phyloP scores from a whole-genome alignment of 2,113 vertebrate genomes.

The Tyrannus savana region DNA sequence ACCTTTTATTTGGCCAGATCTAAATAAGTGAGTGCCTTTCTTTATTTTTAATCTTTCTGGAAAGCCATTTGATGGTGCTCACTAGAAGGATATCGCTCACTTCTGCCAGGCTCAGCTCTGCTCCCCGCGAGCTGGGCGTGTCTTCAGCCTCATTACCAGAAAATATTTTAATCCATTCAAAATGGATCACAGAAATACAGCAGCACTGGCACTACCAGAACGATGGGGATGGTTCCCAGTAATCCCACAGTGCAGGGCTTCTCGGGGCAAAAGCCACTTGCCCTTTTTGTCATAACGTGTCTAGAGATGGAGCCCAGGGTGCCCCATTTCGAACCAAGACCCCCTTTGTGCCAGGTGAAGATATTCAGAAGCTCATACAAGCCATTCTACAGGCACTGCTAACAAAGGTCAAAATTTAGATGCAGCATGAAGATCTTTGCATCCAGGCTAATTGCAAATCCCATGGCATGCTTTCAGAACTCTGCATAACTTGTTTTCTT shows the following conservation, averaged over 20 bases:
- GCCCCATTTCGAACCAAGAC: background rate
- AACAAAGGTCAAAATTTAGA: background rate
- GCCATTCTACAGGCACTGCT: background rate
- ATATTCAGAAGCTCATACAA: background rate
- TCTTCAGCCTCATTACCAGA: background rate
- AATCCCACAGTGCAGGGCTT: background rate
- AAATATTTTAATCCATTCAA: accelerated
- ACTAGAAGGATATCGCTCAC: background rate
- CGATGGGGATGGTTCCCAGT: background rate
- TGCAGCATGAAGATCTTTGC: background rate
- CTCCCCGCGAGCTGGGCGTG: background rate
- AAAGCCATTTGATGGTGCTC: accelerated
- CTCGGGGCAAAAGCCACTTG: background rate
- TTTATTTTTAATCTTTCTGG: background rate
- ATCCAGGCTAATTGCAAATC: background rate
- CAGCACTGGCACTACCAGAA: background rate
- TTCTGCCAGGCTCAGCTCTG: background rate
- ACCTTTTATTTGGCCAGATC: background rate
- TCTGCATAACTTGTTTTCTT: background rate
- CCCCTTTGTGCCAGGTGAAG: background rate
- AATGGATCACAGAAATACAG: background rate
- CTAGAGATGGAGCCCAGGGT: background rate
- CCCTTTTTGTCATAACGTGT: background rate
- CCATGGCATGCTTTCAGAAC: background rate
- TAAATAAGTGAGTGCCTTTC: background rate